Evolutionary conservation across 2,797 vertebrate species (phyloP), one percentile per base, ranked within the genome.

Genomic region (Melanotaenia boesemani): DNA sequence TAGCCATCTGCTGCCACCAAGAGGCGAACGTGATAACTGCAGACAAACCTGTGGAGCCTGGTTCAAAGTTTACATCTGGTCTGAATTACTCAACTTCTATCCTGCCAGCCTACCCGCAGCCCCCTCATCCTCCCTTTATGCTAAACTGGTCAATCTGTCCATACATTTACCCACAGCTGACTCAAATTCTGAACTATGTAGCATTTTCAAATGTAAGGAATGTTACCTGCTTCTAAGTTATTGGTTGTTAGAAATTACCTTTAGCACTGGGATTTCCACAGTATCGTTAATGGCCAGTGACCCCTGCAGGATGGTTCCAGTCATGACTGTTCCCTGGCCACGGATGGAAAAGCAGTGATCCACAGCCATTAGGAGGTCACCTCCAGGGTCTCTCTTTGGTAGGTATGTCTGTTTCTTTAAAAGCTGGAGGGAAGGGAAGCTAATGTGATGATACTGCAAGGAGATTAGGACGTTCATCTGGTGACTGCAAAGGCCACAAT

Each of bases 311-410:
- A 99, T 85, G 79, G 98, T 99, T 46, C 98, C 98, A 4, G 98
- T 99, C 96, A 99, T 97, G 91, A 99, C 97, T 0, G 98, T 99
- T 86, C 98, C 98, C 88, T 99, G 98, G 87, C 98, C 98, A 30
- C 95, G 97, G 91, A 99, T 99, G 82, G 97, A 99, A 93, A 99
- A 99, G 86, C 98, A 99, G 86, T 99, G 98, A 92, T 99, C 98
- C 6, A 99, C 96, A 13, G 98, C 96, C 97, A 99, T 98, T 59
- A 99, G 95, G 58, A 99, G 96, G 32, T 96, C 92, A 59, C 98
- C 98, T 0, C 91, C 93, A 0, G 97, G 94, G 84, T 99, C 95
- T 94, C 98, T 95, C 12, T 83, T 88, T n/a, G 98, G 98, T 88
- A 99, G 91, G 90, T 97, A 96, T 4, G 96, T 94, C 92, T 98